Evolutionary conservation across 2,797 vertebrate genomes (phyloP).

Genomic region (Xenentodon cancila): DNA sequence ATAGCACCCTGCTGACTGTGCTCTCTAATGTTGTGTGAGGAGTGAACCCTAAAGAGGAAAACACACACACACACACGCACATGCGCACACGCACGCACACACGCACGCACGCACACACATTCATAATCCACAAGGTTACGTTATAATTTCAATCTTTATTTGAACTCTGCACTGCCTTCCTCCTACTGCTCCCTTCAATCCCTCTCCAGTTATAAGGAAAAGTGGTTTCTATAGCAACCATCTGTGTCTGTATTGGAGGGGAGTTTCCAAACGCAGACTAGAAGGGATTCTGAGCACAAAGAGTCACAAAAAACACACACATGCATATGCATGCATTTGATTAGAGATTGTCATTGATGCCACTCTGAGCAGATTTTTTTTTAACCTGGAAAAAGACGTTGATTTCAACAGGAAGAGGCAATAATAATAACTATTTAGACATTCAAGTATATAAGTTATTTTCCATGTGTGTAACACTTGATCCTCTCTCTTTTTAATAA

Average conservation of each 20-base stretch:
- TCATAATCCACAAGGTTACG: slow-evolving; percentile 10
- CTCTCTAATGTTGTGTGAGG: slow-evolving; percentile 51
- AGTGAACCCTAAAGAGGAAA: slow-evolving; percentile 55
- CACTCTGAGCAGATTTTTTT: slow-evolving; percentile 22
- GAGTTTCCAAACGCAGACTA: slow-evolving; percentile 55
- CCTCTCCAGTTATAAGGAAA: slow-evolving; percentile 49
- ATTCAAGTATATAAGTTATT: slow-evolving; percentile 15
- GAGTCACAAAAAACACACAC: slow-evolving; percentile 36
- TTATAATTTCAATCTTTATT: slow-evolving; percentile 50
- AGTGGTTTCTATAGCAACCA: slow-evolving; percentile 73
- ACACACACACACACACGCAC: background rate
- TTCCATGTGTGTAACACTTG: no score
- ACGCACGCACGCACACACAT: no score
- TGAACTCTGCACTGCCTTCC: slow-evolving; percentile 37
- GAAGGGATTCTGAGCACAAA: slow-evolving; percentile 43
- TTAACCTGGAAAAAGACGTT: slow-evolving; percentile 45
- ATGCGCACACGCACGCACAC: background rate
- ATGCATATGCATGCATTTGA: slow-evolving; percentile 31
- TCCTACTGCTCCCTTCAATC: slow-evolving; percentile 22
- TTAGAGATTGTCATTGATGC: slow-evolving; percentile 51
- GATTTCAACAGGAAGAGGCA: slow-evolving; percentile 34
- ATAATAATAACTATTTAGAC: slow-evolving; percentile 22
- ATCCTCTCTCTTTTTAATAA: no score
- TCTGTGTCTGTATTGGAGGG: slow-evolving; percentile 48
- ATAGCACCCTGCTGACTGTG: slow-evolving; percentile 49